Evolutionary conservation across 2,113 vertebrate genomes (phyloP).

Genomic region (Lonchura striata): DNA sequence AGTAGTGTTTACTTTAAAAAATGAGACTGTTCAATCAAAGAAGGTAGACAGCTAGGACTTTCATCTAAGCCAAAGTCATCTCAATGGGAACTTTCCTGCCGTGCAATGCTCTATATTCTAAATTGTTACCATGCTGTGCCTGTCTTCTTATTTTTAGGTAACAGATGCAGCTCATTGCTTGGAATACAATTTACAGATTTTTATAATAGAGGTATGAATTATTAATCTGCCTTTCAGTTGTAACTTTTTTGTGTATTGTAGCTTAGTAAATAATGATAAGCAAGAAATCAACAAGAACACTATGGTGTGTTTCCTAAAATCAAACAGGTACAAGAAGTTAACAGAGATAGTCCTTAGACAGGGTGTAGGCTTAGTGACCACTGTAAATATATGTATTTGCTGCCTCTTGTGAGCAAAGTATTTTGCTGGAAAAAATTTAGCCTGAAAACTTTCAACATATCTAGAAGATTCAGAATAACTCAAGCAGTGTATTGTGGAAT

Average conservation of each 20-base stretch:
- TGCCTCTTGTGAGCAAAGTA: neutral
- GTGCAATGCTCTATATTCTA: slow-evolving; percentile 49
- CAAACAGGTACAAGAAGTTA: slow-evolving; percentile 7
- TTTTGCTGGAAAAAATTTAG: neutral
- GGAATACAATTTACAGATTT: slow-evolving; percentile 67
- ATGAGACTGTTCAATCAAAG: slow-evolving; percentile 58
- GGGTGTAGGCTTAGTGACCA: neutral
- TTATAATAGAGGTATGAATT: slow-evolving; percentile 68
- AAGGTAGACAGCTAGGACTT: slow-evolving; percentile 59
- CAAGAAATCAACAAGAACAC: slow-evolving; percentile 30
- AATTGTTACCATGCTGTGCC: slow-evolving; percentile 64
- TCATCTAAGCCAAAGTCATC: slow-evolving; percentile 66
- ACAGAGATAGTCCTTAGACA: neutral
- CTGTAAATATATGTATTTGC: neutral
- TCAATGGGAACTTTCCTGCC: slow-evolving; percentile 55
- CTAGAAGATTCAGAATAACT: neutral
- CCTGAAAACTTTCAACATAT: neutral
- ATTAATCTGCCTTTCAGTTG: slow-evolving; percentile 65
- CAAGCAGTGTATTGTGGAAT: neutral
- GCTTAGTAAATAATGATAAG: slow-evolving; percentile 58
- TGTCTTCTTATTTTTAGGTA: slow-evolving; percentile 69
- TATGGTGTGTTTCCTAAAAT: neutral
- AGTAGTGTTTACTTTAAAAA: slow-evolving; percentile 65
- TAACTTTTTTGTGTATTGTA: slow-evolving; percentile 54
- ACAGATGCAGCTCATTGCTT: slow-evolving; percentile 66